Conservation (phyloP, 2,113 vertebrate species). For the Onychostruthus taczanowskii region DNA sequence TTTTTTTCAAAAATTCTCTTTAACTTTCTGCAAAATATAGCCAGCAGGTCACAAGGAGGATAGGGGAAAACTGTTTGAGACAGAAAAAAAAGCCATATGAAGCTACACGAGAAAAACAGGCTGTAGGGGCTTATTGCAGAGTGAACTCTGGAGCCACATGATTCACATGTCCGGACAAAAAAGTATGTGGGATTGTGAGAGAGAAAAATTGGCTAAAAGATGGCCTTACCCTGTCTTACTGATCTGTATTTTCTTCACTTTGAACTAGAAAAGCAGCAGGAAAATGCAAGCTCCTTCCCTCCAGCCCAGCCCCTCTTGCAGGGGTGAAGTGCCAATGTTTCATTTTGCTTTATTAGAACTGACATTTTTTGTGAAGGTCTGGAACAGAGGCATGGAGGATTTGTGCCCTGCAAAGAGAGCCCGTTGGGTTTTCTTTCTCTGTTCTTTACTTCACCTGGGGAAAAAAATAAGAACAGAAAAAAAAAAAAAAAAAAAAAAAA, state of each 20-base stretch:
- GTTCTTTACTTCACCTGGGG: neutral
- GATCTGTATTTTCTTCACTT: neutral
- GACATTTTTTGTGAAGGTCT: neutral
- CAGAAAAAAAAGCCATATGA: neutral
- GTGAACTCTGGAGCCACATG: neutral
- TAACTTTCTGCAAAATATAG: conserved; percentile 11
- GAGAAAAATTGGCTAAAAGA: neutral
- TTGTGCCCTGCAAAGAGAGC: neutral
- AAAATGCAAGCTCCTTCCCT: neutral
- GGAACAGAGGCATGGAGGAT: neutral
- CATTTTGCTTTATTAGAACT: neutral
- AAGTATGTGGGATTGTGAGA: neutral
- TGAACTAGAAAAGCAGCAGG: neutral
- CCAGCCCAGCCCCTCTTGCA: neutral
- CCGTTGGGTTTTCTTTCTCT: neutral
- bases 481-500: neutral
- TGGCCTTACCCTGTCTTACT: neutral
- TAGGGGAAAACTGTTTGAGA: neutral
- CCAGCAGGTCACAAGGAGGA: neutral
- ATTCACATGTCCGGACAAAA: neutral
- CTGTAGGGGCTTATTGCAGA: neutral
- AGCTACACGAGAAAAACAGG: neutral
- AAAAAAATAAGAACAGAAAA: neutral
- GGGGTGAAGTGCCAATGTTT: neutral
- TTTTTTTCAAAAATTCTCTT: neutral